phyloP scores from a whole-genome alignment of 2,797 vertebrate species.

The Schizothorax lantsangensis region DNA sequence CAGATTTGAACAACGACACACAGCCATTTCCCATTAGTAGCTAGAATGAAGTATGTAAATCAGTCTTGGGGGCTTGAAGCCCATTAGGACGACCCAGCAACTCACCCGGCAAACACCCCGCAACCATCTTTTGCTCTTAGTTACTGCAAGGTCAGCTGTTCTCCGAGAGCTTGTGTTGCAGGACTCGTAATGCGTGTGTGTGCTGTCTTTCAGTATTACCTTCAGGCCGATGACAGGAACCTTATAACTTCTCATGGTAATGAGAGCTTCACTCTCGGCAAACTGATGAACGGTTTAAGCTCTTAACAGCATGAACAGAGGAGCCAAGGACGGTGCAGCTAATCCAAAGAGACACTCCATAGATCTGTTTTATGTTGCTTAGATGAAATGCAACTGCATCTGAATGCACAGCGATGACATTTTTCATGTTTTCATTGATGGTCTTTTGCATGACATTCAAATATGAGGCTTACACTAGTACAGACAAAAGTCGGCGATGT shows the following conservation, averaged over 20 bases:
- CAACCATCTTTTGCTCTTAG: constrained; percentile 28
- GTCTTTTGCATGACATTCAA: constrained; percentile 22
- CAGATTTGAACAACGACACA: constrained; percentile 65
- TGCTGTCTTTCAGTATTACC: constrained; percentile 53
- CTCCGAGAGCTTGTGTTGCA: constrained; percentile 11
- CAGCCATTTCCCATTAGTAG: constrained; percentile 53
- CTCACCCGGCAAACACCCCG: background rate
- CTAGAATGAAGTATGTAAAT: constrained; percentile 56
- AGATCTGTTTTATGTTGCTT: background rate
- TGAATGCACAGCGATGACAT: background rate
- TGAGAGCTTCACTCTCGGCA: constrained; percentile 48
- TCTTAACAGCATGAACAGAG: constrained; percentile 32
- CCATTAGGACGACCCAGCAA: constrained; percentile 37
- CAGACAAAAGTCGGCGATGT: constrained; percentile 40
- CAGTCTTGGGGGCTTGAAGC: constrained; percentile 46
- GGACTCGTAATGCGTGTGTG: constrained; percentile 48
- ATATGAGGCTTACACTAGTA: constrained; percentile 27
- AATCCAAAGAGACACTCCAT: constrained; percentile 24
- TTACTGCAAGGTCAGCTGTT: constrained; percentile 44
- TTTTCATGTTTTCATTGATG: constrained; percentile 31
- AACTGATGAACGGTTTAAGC: constrained; percentile 31
- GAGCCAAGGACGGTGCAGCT: background rate
- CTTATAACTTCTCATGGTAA: constrained; percentile 49
- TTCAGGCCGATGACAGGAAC: constrained; percentile 42
- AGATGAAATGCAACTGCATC: constrained; percentile 23